Conservation (phyloP, 1,140 invertebrate species). For the Drosophila subobscura region DNA sequence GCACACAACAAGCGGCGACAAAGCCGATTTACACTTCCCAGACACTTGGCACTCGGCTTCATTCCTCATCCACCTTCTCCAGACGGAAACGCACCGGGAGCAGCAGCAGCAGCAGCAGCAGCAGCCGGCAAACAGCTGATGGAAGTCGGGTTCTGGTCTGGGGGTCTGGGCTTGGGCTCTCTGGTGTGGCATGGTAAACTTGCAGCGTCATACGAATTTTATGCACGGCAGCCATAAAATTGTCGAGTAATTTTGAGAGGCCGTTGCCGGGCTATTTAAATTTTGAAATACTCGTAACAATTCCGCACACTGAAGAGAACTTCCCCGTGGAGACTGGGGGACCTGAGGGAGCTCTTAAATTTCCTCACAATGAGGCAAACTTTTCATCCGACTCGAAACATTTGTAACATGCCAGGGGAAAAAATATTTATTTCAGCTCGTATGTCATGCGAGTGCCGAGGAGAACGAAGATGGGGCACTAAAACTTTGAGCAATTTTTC, state of each 20-base stretch:
- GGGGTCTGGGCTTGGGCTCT: slow-evolving; percentile 1
- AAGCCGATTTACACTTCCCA: slow-evolving; percentile 58
- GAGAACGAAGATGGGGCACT: slow-evolving; percentile 37
- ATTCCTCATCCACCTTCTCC: slow-evolving; percentile 9
- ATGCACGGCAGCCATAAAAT: slow-evolving; percentile 64
- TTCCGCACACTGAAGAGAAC: slow-evolving; percentile 52
- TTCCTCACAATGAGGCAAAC: slow-evolving; percentile 57
- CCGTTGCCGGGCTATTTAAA: slow-evolving; percentile 46
- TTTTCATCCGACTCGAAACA: slow-evolving; percentile 73
- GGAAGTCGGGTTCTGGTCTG: slow-evolving; percentile 30
- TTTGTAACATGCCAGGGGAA: slow-evolving; percentile 75
- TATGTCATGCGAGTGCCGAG: slow-evolving; percentile 56
- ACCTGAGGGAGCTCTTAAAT: slow-evolving; percentile 46
- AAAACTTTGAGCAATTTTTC: slow-evolving; percentile 79
- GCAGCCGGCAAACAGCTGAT: slow-evolving; percentile 64
- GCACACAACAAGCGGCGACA: slow-evolving; percentile 51
- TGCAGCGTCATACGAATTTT: slow-evolving; percentile 68
- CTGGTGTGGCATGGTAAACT: slow-evolving; percentile 6
- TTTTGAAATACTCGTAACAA: slow-evolving; percentile 53
- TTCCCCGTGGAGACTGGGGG: slow-evolving; percentile 5
- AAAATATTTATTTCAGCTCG: slow-evolving; percentile 77
- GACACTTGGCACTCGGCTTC: slow-evolving; percentile 45
- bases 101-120: not conserved
- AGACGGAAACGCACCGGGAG: slow-evolving; percentile 6
- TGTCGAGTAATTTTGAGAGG: slow-evolving; percentile 53